Evolutionary conservation across 2,888 invertebrate species (phyloP), one percentile per base, ranked within the genome.

Genomic region (Pherbina coryleti): DNA sequence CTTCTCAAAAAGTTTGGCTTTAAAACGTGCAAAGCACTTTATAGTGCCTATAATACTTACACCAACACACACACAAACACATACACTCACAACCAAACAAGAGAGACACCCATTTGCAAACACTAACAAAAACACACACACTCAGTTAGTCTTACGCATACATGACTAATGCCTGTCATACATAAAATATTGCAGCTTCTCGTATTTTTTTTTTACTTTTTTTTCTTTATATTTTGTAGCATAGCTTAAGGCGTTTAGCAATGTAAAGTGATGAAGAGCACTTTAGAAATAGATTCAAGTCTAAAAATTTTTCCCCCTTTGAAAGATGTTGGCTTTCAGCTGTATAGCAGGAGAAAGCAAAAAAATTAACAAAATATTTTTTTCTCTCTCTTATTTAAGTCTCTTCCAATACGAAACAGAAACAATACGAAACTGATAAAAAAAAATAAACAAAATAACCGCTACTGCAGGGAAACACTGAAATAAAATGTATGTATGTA

Each of bases 1-100:
- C 28, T 17, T 44, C 3, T 44, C 44, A 60, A 51, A 55, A 53
- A 62, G 62, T 31, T 66, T 66, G 72, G 37, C 78, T 78, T 78
- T 64, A 75, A 78, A 75, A 64, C 70, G 75, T 76, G 72, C 72
- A 57, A 69, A 76, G 66, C 28, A 44, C 60, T 76, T 75, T 64
- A 77, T 34, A 55, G 57, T 11, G 69, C 67, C 74, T 60, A 71
- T 51, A 22, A 53, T 34, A 51, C 44, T 22, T 25, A 72, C 3
- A 19, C 14, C 74, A 11, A 28, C 8, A 14, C 44, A 37, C 49
- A 67, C 25, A 75, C 8, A 72, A 60, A 51, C 17, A 71, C 19
- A 31, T 55, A 11, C 49, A 22, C 49, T n/a, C 53, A 28, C 28
- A 55, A 25, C 55, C 28, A 71, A 19, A 60, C 70, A 70, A n/a